Evolutionary conservation across 2,797 vertebrate genomes (phyloP).

Genomic region (Nyctalus aviator): DNA sequence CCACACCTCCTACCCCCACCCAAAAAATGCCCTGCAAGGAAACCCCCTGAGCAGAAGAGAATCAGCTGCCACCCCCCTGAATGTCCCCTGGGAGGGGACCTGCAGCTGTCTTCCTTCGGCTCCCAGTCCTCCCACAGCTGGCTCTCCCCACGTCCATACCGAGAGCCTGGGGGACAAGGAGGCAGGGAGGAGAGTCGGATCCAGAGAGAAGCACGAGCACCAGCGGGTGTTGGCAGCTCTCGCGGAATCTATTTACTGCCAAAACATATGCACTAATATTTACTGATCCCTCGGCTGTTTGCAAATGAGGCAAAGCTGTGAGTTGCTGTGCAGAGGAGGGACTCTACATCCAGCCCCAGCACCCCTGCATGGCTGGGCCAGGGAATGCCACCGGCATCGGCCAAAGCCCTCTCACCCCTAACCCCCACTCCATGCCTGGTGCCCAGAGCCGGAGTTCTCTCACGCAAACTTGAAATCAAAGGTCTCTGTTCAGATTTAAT

Average conservation of each 20-base stretch:
- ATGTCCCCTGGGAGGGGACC: background rate
- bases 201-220: background rate
- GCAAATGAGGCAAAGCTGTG: constrained; percentile 40
- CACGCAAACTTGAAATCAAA: background rate
- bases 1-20: background rate
- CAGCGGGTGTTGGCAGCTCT: background rate
- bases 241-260: constrained; percentile 20
- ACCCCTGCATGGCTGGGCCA: background rate
- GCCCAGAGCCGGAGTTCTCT: background rate
- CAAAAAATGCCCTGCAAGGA: background rate
- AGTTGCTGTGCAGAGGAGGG: background rate
- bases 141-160: background rate
- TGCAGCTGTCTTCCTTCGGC: background rate
- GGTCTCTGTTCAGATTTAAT: background rate
- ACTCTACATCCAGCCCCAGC: background rate
- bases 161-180: background rate
- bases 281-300: background rate
- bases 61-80: accelerated
- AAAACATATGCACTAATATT: background rate
- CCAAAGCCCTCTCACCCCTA: background rate
- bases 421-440: background rate
- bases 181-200: background rate
- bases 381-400: background rate
- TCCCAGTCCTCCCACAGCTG: background rate
- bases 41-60: background rate